A percentile compares a stretch with the other conserved stretches of the same genome.
phyloP scores from a whole-genome alignment of 2,113 vertebrate genomes.

The Bothrops jararaca region DNA sequence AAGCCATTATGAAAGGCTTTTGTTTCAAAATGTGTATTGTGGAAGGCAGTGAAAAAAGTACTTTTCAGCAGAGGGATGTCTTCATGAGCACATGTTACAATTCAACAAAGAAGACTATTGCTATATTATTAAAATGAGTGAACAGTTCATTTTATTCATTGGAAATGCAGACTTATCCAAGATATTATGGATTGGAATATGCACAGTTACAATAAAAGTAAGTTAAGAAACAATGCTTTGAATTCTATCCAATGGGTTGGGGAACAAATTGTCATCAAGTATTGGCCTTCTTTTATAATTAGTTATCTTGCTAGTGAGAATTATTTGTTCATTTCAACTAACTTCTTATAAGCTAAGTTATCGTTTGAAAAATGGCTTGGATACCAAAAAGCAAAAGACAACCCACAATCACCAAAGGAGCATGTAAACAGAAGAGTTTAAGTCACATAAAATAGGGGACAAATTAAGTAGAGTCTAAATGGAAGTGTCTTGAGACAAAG shows the following conservation, averaged over 20 bases:
- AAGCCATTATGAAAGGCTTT: not conserved
- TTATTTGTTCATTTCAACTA: not conserved
- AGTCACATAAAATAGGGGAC: not conserved
- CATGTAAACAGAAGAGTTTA: not conserved
- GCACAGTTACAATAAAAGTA: not conserved
- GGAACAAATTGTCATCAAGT: not conserved
- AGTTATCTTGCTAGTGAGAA: not conserved
- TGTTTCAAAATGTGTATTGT: not conserved
- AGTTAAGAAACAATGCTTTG: not conserved
- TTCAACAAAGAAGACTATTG: not conserved
- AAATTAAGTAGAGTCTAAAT: not conserved
- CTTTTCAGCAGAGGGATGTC: not conserved
- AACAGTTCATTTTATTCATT: not conserved
- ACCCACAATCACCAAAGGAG: not conserved
- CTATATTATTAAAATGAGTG: conserved; percentile 23
- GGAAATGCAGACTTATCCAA: not conserved
- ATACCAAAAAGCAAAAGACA: not conserved
- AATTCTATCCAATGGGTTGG: not conserved
- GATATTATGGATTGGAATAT: not conserved
- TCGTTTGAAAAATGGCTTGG: not conserved
- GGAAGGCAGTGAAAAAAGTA: not conserved
- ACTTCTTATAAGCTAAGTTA: not conserved
- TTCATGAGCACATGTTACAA: not conserved
- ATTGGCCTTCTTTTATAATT: not conserved
- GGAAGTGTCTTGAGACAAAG: not conserved